Conservation (phyloP, 2,888 invertebrate species). For the Strigamia maritima region DNA sequence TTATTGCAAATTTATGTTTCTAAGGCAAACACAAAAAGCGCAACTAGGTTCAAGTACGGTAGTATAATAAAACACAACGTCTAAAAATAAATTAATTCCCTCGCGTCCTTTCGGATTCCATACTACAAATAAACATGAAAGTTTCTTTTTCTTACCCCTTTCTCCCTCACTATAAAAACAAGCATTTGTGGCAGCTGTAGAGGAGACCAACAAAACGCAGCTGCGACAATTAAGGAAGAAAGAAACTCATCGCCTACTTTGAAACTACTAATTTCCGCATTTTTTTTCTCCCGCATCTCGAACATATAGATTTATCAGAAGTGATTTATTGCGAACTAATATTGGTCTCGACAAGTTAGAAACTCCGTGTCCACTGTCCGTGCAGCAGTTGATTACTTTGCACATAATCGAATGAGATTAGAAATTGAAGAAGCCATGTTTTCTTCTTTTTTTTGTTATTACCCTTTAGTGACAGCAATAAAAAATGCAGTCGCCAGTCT, state of each 20-base stretch:
- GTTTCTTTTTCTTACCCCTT: background rate
- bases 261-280: background rate
- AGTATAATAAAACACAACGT: too few relatives aligned
- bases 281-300: background rate
- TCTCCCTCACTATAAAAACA: background rate
- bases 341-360: background rate
- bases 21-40: too few relatives aligned
- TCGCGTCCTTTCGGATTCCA: background rate
- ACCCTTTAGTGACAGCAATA: background rate
- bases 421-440: background rate
- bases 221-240: background rate
- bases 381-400: background rate
- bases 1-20: too few relatives aligned
- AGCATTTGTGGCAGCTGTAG: slow-evolving; percentile 7
- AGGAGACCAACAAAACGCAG: background rate
- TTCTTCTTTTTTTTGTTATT: background rate
- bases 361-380: background rate
- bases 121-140: slow-evolving; percentile 6
- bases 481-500: background rate
- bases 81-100: slow-evolving; percentile 25
- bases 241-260: background rate
- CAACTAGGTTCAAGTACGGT: too few relatives aligned
- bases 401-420: background rate
- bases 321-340: background rate
- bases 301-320: background rate